These are phyloP conservation scores for Triops cancriformis DNA, from an alignment of 1,140 invertebrate species.

Conservation along the genomic window DNA sequence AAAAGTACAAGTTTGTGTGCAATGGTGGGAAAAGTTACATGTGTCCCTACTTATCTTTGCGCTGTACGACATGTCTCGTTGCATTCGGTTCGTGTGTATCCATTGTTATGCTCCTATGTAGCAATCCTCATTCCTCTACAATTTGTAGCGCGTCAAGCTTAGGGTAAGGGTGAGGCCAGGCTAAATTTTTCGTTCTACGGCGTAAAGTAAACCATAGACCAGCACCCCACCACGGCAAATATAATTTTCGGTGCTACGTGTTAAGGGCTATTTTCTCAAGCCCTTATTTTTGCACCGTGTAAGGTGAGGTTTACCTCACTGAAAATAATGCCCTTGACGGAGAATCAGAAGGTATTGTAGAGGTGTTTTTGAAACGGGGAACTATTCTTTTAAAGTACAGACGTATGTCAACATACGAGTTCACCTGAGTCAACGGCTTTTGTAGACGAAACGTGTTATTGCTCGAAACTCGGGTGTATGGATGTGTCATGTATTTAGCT, in stretches of 20 bases:
- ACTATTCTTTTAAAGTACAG: background rate
- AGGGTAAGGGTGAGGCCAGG: too few species aligned
- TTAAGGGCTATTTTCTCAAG: too few species aligned
- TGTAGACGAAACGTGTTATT: background rate
- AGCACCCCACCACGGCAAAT: too few species aligned
- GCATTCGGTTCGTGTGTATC: background rate
- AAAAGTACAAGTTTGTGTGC: background rate
- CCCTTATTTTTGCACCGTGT: background rate
- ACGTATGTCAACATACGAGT: background rate
- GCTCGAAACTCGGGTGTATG: background rate
- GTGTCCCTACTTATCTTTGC: background rate
- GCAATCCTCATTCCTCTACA: background rate
- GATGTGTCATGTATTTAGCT: background rate
- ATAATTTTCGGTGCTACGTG: too few species aligned
- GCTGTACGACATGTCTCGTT: background rate
- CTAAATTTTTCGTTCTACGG: too few species aligned
- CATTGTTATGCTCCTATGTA: background rate
- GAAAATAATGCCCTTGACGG: background rate
- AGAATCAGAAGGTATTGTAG: background rate
- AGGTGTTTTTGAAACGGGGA: background rate
- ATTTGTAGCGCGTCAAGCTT: too few species aligned
- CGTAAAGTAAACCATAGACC: too few species aligned
- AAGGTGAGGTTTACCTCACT: background rate
- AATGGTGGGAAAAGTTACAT: background rate
- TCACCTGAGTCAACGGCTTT: conserved; percentile 8